Percentiles rank a stretch among this genome's conserved stretches.
Conservation (phyloP, 2,888 invertebrate species). For the Acleris sparsana region DNA sequence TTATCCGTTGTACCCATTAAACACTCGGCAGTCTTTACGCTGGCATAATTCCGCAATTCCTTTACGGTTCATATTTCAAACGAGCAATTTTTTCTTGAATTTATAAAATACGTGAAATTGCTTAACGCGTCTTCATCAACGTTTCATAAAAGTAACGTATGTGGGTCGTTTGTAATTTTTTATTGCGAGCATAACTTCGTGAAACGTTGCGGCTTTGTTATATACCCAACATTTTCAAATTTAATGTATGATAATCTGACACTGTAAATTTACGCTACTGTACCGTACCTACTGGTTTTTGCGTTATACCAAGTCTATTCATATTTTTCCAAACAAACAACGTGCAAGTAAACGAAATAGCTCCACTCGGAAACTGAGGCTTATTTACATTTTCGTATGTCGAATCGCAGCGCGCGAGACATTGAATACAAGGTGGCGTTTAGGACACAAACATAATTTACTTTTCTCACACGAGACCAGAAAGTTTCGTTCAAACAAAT, state of each 20-base stretch:
- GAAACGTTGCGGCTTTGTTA: conserved; percentile 45
- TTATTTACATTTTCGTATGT: conserved; percentile 48
- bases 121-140: conserved; percentile 58
- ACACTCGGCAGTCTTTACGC: conserved; percentile 60
- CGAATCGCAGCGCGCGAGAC: conserved; percentile 53
- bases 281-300: conserved; percentile 27
- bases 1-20: conserved; percentile 65
- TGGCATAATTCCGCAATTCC: conserved; percentile 64
- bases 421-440: conserved; percentile 72
- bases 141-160: conserved; percentile 61
- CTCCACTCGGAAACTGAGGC: conserved; percentile 44
- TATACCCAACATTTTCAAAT: conserved; percentile 26
- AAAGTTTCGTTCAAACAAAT: conserved; percentile 82
- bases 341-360: conserved; percentile 29
- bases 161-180: conserved; percentile 57
- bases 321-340: conserved; percentile 31
- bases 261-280: conserved; percentile 21
- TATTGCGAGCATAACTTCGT: conserved; percentile 48
- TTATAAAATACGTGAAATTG: conserved; percentile 51
- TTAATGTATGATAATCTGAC: conserved; percentile 31
- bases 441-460: conserved; percentile 78
- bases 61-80: conserved; percentile 54
- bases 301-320: conserved; percentile 35
- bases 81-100: conserved; percentile 55
- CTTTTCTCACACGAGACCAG: conserved; percentile 79